Base-by-base conservation (phyloP, 2,113 vertebrate species). In the Cavia aperea region DNA sequence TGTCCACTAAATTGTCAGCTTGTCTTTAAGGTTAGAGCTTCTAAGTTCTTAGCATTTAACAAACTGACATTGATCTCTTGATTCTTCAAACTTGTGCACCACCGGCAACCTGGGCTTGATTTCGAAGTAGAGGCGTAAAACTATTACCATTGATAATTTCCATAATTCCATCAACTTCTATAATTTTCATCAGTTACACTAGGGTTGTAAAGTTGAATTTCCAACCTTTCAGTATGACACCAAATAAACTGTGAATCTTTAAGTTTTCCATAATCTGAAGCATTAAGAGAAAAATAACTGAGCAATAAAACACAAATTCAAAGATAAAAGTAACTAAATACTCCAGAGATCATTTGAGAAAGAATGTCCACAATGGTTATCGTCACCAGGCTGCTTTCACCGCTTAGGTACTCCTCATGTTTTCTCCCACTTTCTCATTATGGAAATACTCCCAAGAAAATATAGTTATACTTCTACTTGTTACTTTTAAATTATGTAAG, bases 11-110 rank as follows among this genome's bases (percentile, higher is more conserved):
- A 95, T 97, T 98, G 97, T 98, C 96, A 97, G 95, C 96, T 96
- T 97, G 97, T 97, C 97, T 97, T 97, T 97, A 97, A 97, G 96
- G 95, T 96, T 94, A 95, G 96, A 97, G 94, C 95, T 96, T 98
- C 94, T 95, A 96, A 95, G 94, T 97, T 97, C 96, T 97, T 97
- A 97, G 95, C 96, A 96, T 98, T 97, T 97, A 97, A 97, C 96
- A 96, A 96, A 96, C 95, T 98, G 97, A 97, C 97, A 97, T 96
- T 98, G 97, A 98, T 97, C 97, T 97, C 96, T 96, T 95, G 97
- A 92, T 97, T 97, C 93, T 97, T 97, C 96, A 94, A 94, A 97
- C 94, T 91, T 95, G 84, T 94, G 60, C 96, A 94, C 88, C 90
- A 90, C 92, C 85, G 91, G 79, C 43, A 93, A 90, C 65, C 77